Base-by-base conservation (phyloP, 1,140 invertebrate genomes). In the Calephelis virginiensis region DNA sequence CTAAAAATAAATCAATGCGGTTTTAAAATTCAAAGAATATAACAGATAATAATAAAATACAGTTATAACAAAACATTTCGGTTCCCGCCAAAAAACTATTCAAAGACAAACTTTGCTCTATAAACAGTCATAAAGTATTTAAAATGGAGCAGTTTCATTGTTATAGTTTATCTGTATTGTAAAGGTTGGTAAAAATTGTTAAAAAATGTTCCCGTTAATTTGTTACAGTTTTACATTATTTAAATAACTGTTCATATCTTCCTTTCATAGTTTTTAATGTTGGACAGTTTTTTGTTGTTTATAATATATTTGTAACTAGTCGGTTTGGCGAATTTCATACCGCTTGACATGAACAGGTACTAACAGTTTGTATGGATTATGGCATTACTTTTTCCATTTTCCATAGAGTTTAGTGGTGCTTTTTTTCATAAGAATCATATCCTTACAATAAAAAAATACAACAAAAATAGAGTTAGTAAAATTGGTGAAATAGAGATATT, bases 131-230 rank as follows among this genome's bases (percentile, higher is more conserved):
- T 69, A 69, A 73, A 72, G 47, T 28, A 64, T 77, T 77, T 75
- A 80, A 85, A 81, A 82, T 82, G 75, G 82, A 82, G 78, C 83
- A 82, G 62, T 53, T 67, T 59, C 62, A 68, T 83, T 81, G 73
- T 78, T 66, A 68, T 43, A 61, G 46, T 40, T 61, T n/a, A 28
- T 69, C 63, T 69, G 40, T 72, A 49, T 11, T 59, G 64, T 62
- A 40, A 64, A 61, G 40, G 40, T 56, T 14, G 48, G 45, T 64
- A 47, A 59, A 66, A 48, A 68, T 46, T 61, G 48, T 64, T 45
- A 62, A 60, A 56, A 70, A 71, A 48, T 61, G 60, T 59, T 67
- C 64, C 78, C 76, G 80, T 85, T 83, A 76, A 84, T 83, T 82
- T 86, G 81, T 83, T 83, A 82, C 81, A 85, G 80, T 80, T 61